Evolutionary conservation across 2,888 invertebrate species (phyloP), one percentile per base, ranked within the genome.

Genomic region (Agriopis aurantiaria): DNA sequence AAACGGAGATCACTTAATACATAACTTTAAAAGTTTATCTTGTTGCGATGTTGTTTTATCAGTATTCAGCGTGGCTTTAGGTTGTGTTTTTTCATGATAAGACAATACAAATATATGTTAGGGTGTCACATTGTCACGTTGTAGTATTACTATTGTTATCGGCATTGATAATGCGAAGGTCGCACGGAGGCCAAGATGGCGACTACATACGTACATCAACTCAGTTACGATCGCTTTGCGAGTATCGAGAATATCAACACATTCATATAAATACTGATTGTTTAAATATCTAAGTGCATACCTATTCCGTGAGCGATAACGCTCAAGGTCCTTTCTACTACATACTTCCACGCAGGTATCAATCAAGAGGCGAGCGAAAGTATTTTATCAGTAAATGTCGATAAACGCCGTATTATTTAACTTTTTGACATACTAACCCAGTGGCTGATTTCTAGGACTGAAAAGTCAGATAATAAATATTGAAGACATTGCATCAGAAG

Each of bases 21-120:
- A 58, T 76, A 72, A 82, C 76, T 80, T 77, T 77, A 70, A 74
- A 80, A 79, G 75, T 75, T 84, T 89, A 91, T 92, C 90, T 91
- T 85, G 92, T 93, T 91, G 88, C 91, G 83, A 87, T 77, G 88
- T 79, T 75, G 75, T 71, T 76, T 83, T 91, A 90, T 91, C 89
- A 82, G 79, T 79, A 77, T 81, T 81, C 82, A 85, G 81, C 76
- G 81, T 79, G 81, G 83, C 80, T 86, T 86, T 84, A 86, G 82
- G 84, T 83, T 82, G 0, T 84, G 0, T 84, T 82, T 86, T 87
- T 87, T 87, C 80, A 80, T 85, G 93, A 94, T 93, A 93, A 93
- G 89, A 91, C 89, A 90, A 89, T 91, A 90, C 88, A 89, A 91
- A 93, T 92, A 90, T 93, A 92, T 93, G 92, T 92, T 90, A 93